phyloP scores from a whole-genome alignment of 2,888 invertebrate genomes.

The Perithous albicinctus region DNA sequence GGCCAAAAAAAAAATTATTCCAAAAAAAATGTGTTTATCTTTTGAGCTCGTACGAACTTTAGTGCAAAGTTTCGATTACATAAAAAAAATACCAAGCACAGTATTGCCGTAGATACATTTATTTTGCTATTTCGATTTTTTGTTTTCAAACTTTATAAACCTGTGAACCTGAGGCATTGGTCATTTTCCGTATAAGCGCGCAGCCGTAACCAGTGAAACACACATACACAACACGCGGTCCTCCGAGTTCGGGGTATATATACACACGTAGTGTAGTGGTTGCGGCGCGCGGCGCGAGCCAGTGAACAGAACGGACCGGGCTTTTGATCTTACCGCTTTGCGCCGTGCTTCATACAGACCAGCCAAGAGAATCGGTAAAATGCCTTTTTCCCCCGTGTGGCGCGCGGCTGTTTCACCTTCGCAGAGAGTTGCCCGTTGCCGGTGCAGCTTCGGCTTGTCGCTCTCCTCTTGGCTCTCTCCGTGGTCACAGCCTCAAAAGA shows the following conservation, averaged over 20 bases:
- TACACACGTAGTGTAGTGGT: slow-evolving; percentile 65
- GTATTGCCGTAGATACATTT: too few relatives aligned
- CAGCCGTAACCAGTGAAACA: slow-evolving; percentile 16
- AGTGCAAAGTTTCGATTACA: too few relatives aligned
- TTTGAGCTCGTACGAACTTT: too few relatives aligned
- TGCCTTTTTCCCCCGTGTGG: slow-evolving; percentile 76
- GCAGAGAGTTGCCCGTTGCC: slow-evolving; percentile 40
- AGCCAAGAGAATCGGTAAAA: slow-evolving; percentile 70
- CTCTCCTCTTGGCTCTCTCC: background rate
- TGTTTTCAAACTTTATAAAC: background rate
- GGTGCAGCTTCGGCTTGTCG: too few relatives aligned
- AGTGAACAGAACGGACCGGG: slow-evolving; percentile 40
- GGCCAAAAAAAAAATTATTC: too few relatives aligned
- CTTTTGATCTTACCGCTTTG: slow-evolving; percentile 82
- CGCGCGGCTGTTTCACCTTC: slow-evolving; percentile 20
- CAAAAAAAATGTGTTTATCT: too few relatives aligned
- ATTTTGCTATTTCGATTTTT: too few relatives aligned
- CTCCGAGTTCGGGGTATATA: slow-evolving; percentile 72
- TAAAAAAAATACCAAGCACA: too few relatives aligned
- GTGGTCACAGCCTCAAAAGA: slow-evolving; percentile 77
- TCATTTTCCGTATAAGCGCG: background rate
- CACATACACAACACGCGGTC: slow-evolving; percentile 69
- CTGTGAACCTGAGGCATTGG: background rate
- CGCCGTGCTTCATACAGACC: slow-evolving; percentile 69
- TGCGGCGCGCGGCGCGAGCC: slow-evolving; percentile 63